A percentile compares a stretch with the other conserved stretches of the same genome.
These are phyloP conservation scores for Amiota minor DNA, from an alignment of 2,888 invertebrate species.

Conservation along the genomic window DNA sequence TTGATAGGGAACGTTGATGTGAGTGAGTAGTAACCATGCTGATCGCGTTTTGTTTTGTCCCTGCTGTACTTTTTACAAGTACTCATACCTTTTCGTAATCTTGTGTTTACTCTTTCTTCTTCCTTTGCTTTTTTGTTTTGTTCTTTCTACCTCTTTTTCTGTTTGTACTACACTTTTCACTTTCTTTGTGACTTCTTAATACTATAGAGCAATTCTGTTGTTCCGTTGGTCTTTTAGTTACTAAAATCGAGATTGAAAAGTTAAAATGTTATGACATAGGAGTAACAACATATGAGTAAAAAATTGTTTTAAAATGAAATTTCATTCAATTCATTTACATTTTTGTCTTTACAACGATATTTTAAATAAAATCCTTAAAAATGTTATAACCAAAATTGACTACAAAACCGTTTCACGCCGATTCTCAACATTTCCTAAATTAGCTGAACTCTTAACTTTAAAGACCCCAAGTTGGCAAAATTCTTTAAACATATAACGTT, in stretches of 20 bases:
- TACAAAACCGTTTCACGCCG: not conserved
- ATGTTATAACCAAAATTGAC: no score
- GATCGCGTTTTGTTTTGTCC: constrained; percentile 54
- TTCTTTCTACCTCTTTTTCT: constrained; percentile 41
- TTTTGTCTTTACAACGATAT: not conserved
- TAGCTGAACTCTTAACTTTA: constrained; percentile 8
- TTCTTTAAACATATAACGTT: not conserved
- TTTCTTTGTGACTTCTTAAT: constrained; percentile 29
- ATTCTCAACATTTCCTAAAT: not conserved
- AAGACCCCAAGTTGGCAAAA: not conserved
- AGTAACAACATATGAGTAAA: no score
- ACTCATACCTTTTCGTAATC: constrained; percentile 29
- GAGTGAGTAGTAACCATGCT: constrained; percentile 10
- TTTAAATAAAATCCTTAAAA: not conserved
- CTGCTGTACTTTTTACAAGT: constrained; percentile 53
- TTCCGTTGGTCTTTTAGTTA: constrained; percentile 7
- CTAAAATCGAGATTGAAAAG: not conserved
- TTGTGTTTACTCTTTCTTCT: constrained; percentile 32
- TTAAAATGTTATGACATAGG: not conserved
- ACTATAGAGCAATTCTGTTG: not conserved
- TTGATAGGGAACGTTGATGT: not conserved
- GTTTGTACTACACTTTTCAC: constrained; percentile 23
- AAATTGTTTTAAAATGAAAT: not conserved
- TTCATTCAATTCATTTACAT: not conserved
- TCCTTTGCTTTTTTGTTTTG: constrained; percentile 55